These are phyloP conservation scores for Molossus molossus DNA, from an alignment of 2,797 vertebrate species.

Conservation along the genomic window DNA sequence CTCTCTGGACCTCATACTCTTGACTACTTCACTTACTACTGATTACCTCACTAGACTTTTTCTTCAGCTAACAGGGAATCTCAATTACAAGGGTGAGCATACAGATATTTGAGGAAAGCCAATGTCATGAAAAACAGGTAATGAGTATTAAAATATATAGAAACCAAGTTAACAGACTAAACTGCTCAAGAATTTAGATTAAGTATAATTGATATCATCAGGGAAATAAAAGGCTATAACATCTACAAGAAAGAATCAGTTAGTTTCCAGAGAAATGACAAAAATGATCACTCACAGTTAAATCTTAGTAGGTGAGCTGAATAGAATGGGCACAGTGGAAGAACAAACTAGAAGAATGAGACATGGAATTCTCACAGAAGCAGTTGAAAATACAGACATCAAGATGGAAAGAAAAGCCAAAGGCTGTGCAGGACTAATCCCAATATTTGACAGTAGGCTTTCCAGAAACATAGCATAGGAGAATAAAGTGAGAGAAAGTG, in stretches of 20 bases:
- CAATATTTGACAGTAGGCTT: background rate
- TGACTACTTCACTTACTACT: background rate
- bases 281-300: conserved; percentile 51
- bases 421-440: background rate
- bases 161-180: conserved; percentile 39
- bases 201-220: conserved; percentile 31
- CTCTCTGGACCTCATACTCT: background rate
- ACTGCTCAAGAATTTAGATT: conserved; percentile 50
- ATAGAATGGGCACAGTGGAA: background rate
- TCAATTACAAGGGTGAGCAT: background rate
- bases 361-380: conserved; percentile 49
- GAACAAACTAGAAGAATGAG: background rate
- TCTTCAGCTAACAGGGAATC: conserved; percentile 15
- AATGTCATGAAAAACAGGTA: background rate
- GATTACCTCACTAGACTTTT: background rate
- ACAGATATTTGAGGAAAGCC: background rate
- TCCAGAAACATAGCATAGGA: conserved; percentile 40
- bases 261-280: conserved; percentile 57
- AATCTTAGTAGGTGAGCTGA: background rate
- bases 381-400: conserved; percentile 21
- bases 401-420: conserved; percentile 16
- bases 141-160: background rate
- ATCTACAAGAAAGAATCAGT: conserved; percentile 3
- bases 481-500: background rate
- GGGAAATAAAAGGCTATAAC: background rate